A percentile compares a stretch with the other conserved stretches of the same genome.
phyloP scores from a whole-genome alignment of 1,140 invertebrate genomes.

The Aethina tumida region DNA sequence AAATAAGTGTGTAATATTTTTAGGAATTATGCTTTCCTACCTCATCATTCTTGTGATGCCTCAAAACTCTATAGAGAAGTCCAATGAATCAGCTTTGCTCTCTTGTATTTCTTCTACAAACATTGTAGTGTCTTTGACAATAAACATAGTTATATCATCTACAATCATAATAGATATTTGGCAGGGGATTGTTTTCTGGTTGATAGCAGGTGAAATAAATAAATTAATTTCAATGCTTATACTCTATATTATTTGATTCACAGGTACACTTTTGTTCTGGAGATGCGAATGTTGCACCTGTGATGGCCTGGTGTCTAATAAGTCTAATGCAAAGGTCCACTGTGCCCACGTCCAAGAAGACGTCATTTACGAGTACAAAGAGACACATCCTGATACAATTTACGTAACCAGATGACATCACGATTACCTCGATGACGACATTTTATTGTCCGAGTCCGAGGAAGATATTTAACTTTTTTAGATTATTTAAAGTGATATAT shows the following conservation, averaged over 20 bases:
- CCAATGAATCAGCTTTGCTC: conserved; percentile 13
- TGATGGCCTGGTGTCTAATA: conserved; percentile 15
- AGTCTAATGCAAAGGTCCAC: conserved; percentile 10
- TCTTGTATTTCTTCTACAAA: conserved; percentile 12
- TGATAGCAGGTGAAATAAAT: conserved; percentile 14
- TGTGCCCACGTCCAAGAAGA: conserved; percentile 8
- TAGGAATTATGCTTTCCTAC: conserved; percentile 5
- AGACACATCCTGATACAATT: conserved; percentile 10
- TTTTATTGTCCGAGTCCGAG: conserved; percentile 14
- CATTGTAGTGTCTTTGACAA: conserved; percentile 10
- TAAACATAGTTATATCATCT: conserved; percentile 10
- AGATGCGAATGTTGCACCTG: conserved; percentile 19
- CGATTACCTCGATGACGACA: conserved; percentile 20
- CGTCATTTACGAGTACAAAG: conserved; percentile 14
- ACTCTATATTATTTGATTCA: neutral
- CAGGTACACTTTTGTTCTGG: conserved; percentile 18
- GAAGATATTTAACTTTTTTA: conserved; percentile 20
- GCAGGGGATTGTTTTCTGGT: conserved; percentile 18
- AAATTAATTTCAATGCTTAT: neutral
- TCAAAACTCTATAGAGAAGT: conserved; percentile 13
- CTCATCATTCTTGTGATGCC: conserved; percentile 14
- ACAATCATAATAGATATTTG: conserved; percentile 13
- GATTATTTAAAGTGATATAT: too few relatives aligned
- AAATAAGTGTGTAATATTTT: conserved; percentile 1
- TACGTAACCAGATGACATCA: conserved; percentile 20